Evolutionary conservation across 2,797 vertebrate species (phyloP).

Genomic region (Myotis planiceps): DNA sequence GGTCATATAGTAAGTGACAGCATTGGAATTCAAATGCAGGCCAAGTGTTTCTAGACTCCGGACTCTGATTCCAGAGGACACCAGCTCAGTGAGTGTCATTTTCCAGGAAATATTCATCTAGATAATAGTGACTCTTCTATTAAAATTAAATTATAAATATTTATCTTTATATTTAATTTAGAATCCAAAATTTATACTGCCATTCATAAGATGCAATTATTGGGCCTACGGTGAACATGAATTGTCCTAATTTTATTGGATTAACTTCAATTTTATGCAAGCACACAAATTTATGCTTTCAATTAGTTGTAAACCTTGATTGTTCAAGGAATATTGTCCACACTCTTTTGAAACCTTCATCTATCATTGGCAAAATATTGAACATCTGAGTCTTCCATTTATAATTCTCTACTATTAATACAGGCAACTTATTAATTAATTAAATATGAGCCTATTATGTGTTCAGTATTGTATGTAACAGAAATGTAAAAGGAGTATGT

Average conservation of each 20-base stretch:
- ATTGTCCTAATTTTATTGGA: conserved; percentile 9
- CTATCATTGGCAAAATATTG: neutral
- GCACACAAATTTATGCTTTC: conserved; percentile 5
- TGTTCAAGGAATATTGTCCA: conserved; percentile 1
- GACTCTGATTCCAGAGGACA: neutral
- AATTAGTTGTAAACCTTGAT: neutral
- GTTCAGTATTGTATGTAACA: neutral
- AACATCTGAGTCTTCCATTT: neutral
- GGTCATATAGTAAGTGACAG: neutral
- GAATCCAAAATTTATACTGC: neutral
- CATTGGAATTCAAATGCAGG: neutral
- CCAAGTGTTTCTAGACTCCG: neutral
- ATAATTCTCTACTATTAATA: neutral
- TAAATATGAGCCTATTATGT: neutral
- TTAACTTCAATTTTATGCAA: conserved; percentile 10
- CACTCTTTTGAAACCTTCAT: neutral
- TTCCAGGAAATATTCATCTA: neutral
- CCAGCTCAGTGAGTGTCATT: neutral
- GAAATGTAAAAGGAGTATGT: neutral
- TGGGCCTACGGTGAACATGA: neutral
- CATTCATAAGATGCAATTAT: neutral
- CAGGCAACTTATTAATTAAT: neutral
- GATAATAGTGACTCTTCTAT: neutral
- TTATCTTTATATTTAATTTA: conserved; percentile 29
- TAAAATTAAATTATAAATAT: conserved; percentile 45